Evolutionary conservation across 2,888 invertebrate genomes (phyloP).

Genomic region (Tachystola acroxantha): DNA sequence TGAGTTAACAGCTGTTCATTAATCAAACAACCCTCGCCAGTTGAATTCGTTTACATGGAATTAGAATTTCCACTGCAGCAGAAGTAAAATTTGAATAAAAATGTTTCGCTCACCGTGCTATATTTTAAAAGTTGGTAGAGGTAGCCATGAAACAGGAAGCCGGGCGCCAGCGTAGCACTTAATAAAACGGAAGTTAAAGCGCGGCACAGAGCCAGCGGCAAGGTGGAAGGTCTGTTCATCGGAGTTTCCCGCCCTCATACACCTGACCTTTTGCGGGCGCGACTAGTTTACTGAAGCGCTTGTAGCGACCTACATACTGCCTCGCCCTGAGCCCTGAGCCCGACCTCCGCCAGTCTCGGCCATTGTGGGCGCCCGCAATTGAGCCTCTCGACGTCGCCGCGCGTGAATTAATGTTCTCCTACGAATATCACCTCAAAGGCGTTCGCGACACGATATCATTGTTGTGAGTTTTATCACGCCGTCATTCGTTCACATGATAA

Average conservation of each 20-base stretch:
- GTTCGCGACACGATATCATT: slow-evolving; percentile 48
- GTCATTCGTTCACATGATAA: slow-evolving; percentile 37
- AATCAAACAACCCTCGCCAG: slow-evolving; percentile 37
- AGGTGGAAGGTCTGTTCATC: slow-evolving; percentile 53
- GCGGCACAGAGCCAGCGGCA: slow-evolving; percentile 32
- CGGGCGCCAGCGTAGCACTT: slow-evolving; percentile 39
- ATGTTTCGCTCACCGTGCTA: slow-evolving; percentile 21
- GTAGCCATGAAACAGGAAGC: slow-evolving; percentile 41
- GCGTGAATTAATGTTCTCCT: slow-evolving; percentile 52
- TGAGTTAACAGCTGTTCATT: slow-evolving; percentile 41
- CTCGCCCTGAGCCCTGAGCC: slow-evolving; percentile 33
- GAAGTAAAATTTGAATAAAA: slow-evolving; percentile 29
- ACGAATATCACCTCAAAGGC: slow-evolving; percentile 54
- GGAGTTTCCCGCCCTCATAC: slow-evolving; percentile 72
- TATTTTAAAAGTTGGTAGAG: neutral
- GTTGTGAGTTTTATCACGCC: slow-evolving; percentile 48
- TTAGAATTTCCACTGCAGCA: slow-evolving; percentile 42
- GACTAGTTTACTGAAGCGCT: slow-evolving; percentile 72
- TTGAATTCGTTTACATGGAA: slow-evolving; percentile 49
- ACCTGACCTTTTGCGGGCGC: slow-evolving; percentile 72
- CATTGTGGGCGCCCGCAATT: slow-evolving; percentile 57
- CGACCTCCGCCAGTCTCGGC: slow-evolving; percentile 20
- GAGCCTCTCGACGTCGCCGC: slow-evolving; percentile 49
- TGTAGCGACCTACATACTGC: slow-evolving; percentile 67
- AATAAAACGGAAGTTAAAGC: slow-evolving; percentile 66